These are phyloP conservation scores for Caenorhabditis sp. DNA, from an alignment of 2,888 invertebrate genomes.

Conservation along the genomic window DNA sequence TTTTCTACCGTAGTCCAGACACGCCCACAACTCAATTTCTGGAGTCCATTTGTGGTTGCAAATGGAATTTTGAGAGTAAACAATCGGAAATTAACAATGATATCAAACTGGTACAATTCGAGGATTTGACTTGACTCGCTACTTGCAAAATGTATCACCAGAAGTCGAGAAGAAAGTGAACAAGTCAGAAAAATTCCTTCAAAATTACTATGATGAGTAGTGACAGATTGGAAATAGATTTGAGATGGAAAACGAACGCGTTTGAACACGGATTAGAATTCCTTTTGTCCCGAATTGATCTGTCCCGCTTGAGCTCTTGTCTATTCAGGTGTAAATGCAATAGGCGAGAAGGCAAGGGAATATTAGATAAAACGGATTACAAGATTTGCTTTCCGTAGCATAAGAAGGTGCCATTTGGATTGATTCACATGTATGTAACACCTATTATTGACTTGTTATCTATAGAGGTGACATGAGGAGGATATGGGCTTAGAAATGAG, in stretches of 20 bases:
- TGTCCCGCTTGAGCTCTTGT: not conserved
- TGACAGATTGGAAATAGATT: not conserved
- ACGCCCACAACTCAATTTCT: not conserved
- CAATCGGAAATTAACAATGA: no score
- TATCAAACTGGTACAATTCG: no score
- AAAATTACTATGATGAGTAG: no score
- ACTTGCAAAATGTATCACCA: no score
- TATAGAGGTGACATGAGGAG: no score
- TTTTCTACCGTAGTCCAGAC: not conserved
- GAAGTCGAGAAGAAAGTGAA: no score
- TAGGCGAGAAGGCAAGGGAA: not conserved
- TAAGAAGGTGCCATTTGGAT: not conserved
- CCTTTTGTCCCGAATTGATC: conserved; percentile 28
- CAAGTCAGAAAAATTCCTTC: no score
- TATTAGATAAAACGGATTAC: conserved; percentile 34
- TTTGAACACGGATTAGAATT: conserved; percentile 32
- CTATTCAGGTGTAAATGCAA: conserved; percentile 40
- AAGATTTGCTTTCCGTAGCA: conserved; percentile 2
- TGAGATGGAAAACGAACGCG: conserved; percentile 11
- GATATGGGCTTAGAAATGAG: not conserved
- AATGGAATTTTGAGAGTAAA: no score
- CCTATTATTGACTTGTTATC: not conserved
- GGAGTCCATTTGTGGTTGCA: no score
- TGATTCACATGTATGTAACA: not conserved
- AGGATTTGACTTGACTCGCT: no score